Base-by-base conservation (phyloP, 2,797 vertebrate species). In the Varecia variegata region DNA sequence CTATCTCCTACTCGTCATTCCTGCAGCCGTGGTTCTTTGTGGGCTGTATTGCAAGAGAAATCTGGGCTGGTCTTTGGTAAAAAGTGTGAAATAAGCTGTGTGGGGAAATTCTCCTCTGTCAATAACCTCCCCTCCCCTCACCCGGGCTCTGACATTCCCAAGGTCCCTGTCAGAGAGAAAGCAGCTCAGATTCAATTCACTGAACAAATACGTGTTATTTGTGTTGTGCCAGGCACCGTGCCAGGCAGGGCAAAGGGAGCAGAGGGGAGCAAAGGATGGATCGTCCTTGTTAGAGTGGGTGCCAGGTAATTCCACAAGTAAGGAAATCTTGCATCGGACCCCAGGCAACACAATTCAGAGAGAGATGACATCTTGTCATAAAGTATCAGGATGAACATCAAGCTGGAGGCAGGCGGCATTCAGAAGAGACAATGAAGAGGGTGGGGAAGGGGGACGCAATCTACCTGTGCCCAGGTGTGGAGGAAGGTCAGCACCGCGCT, bases 171-270 rank as follows among this genome's bases (percentile, higher is more conserved):
- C 92, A 94, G 81, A 92, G 56, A 38, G 45, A 94, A 88, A 95
- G 95, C 96, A 96, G 43, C 96, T 96, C 93, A 50, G 86, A 93
- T 97, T 96, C 97, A 96, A 97, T 97, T 90, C 96, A 52, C 95
- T 94, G 93, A 97, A 76, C 94, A 97, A 96, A 97, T 96, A 94
- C 18, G 38, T 91, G 70, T 81, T 91, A 88, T 95, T 62, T 94
- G 91, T 92, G 94, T 95, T 90, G 86, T 82, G 50, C 94, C 58
- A 91, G 96, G 96, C 79, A 14, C 40, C 17, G 35, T 79, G 95
- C 97, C 97, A 96, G 95, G 50, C 76, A 65, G 79, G 73, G 62
- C n/a, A 35, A 82, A 97, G 85, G 76, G 79, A 88, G 40, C 62
- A n/a, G 89, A 92, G 60, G 40, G 40, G 67, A 91, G 92, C 84